Conservation (phyloP, 2,888 invertebrate species). For the Scaptomyza polygonia region DNA sequence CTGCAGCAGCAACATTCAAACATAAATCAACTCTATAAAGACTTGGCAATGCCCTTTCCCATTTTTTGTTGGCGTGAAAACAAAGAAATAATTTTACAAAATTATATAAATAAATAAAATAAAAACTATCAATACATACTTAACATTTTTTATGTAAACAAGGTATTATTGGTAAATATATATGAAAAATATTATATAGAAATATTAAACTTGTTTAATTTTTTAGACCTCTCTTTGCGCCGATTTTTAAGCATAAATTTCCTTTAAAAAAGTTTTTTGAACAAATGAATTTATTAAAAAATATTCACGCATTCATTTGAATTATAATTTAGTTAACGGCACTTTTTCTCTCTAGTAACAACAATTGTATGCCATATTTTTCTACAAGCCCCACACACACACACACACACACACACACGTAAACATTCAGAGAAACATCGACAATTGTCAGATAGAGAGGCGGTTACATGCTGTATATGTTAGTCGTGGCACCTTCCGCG, state of each 20-base stretch:
- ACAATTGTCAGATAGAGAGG: constrained; percentile 14
- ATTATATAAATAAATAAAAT: no score
- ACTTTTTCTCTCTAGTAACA: background rate
- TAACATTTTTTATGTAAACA: no score
- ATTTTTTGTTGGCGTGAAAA: no score
- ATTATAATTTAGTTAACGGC: constrained; percentile 1
- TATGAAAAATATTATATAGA: no score
- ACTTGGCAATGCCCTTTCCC: background rate
- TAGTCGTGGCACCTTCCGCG: constrained; percentile 27
- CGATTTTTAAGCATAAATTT: no score
- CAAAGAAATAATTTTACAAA: no score
- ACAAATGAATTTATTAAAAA: constrained; percentile 6
- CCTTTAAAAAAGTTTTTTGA: no score
- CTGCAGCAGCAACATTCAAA: constrained; percentile 32
- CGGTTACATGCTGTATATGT: constrained; percentile 33
- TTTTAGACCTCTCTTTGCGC: no score
- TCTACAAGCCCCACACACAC: background rate
- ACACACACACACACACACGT: background rate
- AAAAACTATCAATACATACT: no score
- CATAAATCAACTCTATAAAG: background rate
- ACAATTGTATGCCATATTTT: background rate
- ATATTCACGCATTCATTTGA: constrained; percentile 14
- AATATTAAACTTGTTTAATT: no score
- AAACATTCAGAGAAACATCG: background rate
- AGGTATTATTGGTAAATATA: no score